These are phyloP conservation scores for Drosophila prolongata DNA, from an alignment of 2,888 invertebrate species.

Conservation along the genomic window DNA sequence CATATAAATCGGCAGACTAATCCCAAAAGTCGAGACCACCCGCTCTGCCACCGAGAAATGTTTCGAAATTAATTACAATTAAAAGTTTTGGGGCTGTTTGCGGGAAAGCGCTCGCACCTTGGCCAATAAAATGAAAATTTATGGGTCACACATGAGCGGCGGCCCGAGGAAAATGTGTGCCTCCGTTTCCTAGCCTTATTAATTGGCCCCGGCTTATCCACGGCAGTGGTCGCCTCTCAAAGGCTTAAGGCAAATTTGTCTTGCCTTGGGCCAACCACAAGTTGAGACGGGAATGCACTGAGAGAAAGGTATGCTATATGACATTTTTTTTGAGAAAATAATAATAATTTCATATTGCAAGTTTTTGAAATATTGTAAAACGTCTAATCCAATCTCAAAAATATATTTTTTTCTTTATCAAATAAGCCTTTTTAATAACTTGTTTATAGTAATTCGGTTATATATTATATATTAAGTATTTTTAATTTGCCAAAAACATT, in stretches of 20 bases:
- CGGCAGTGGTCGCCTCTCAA: slow-evolving; percentile 51
- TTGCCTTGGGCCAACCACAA: slow-evolving; percentile 60
- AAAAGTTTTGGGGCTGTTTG: slow-evolving; percentile 57
- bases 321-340: no score
- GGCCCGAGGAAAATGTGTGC: slow-evolving; percentile 25
- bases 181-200: slow-evolving; percentile 52
- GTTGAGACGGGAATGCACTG: slow-evolving; percentile 38
- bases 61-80: slow-evolving; percentile 76
- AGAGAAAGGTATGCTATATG: background rate
- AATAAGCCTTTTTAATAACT: no score
- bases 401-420: no score
- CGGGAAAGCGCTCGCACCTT: slow-evolving; percentile 56
- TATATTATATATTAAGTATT: no score
- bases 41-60: slow-evolving; percentile 39
- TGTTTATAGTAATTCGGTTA: no score
- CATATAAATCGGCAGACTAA: slow-evolving; percentile 46
- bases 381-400: no score
- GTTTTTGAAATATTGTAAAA: no score
- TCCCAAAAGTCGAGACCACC: slow-evolving; percentile 28
- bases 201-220: slow-evolving; percentile 57
- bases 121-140: slow-evolving; percentile 78
- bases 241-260: slow-evolving; percentile 62
- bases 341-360: no score
- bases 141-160: slow-evolving; percentile 76
- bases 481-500: no score